Percentiles rank a stretch among this genome's conserved stretches.
phyloP scores from a whole-genome alignment of 1,140 invertebrate species.

The honey bee (Apis mellifera) region Amel_HAv3.1 CM009946.2:4948501-4949000 shows the following conservation, averaged over 20 bases:
- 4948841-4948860: slow-evolving; percentile 34
- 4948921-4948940: neutral
- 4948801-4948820: neutral
- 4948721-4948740: too few species aligned
- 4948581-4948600: neutral
- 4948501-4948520: slow-evolving; percentile 29
- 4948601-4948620: neutral
- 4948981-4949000: too few species aligned
- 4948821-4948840: neutral
- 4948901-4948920: slow-evolving; percentile 49
- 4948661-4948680: too few species aligned
- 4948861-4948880: slow-evolving; percentile 24
- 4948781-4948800: slow-evolving; percentile 1
- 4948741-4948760: too few species aligned
- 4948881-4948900: slow-evolving; percentile 26
- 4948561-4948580: slow-evolving; percentile 18
- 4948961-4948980: too few species aligned
- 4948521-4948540: slow-evolving; percentile 18
- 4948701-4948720: too few species aligned
- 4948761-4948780: too few species aligned
- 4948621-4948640: neutral
- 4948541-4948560: slow-evolving; percentile 1
- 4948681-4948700: too few species aligned
- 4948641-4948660: neutral
- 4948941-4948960: too few species aligned